A percentile compares a stretch with the other conserved stretches of the same genome.
phyloP scores from a whole-genome alignment of 2,888 invertebrate species.

The Apodemia zela region DNA sequence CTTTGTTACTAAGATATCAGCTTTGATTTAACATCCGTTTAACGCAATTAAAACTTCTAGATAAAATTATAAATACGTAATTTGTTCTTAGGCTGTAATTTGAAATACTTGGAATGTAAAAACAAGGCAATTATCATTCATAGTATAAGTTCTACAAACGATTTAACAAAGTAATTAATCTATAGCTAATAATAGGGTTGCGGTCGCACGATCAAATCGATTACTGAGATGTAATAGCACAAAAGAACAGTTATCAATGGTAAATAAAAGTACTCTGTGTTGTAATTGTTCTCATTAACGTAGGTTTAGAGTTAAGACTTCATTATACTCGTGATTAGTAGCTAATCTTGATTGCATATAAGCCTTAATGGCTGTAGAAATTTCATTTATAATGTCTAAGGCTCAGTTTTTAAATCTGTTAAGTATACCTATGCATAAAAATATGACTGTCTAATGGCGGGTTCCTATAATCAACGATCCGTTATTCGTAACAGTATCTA shows the following conservation, averaged over 20 bases:
- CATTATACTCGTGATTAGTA: background rate
- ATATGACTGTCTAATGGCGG: too few relatives aligned
- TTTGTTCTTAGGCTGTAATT: constrained; percentile 57
- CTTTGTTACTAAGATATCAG: constrained; percentile 1
- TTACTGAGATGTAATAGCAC: constrained; percentile 30
- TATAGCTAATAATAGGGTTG: constrained; percentile 46
- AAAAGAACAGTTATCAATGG: constrained; percentile 11
- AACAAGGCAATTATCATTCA: constrained; percentile 70
- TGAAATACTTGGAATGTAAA: constrained; percentile 67
- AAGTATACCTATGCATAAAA: too few relatives aligned
- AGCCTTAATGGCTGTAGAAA: background rate
- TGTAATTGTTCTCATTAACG: constrained; percentile 4
- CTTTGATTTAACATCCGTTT: constrained; percentile 58
- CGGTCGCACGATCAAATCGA: constrained; percentile 45
- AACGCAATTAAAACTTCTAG: constrained; percentile 66
- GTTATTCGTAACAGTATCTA: too few relatives aligned
- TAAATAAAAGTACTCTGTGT: constrained; percentile 1
- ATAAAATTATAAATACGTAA: constrained; percentile 74
- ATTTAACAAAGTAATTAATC: constrained; percentile 64
- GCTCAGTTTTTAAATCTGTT: too few relatives aligned
- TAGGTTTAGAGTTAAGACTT: background rate
- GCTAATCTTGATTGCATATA: background rate
- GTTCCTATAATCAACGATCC: too few relatives aligned
- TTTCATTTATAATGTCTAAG: background rate
- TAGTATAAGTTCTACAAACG: constrained; percentile 54